Evolutionary conservation across 2,888 invertebrate species (phyloP), one percentile per base, ranked within the genome.

Genomic region (Drosophila picticornis): DNA sequence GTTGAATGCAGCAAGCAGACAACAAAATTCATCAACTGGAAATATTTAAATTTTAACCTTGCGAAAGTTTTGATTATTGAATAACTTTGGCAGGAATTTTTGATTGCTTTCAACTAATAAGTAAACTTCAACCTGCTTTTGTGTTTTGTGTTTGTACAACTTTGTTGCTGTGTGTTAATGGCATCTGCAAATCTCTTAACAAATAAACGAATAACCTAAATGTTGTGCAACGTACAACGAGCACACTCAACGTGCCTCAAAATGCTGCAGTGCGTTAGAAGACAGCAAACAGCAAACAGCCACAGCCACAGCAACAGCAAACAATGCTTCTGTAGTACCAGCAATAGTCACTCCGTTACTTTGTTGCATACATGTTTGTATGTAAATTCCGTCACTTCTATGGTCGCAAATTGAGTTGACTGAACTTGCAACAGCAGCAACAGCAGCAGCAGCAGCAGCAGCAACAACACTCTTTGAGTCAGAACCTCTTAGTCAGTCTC

Each of bases 371-470:
- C 4, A 55, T 2, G 11, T 22, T 22, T 25, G 16, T 16, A 25
- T 46, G 46, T 25, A 1, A 46, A 25, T 25, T 25, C 56, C 73
- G 69, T 59, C 77, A 83, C 74, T 83, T 72, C 52, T 70, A 66
- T 72, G 85, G 69, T 58, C 74, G 60, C 74, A 77, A 73, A 69
- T 57, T 60, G 77, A 77, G 87, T 77, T 84, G 70, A 81, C 36
- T 87, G 87, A 87, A 87, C 85, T 80, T 60, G 60, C 77, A 70
- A 46, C 72, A 63, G 31, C 51, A 32, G 3, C 43, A 50, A n/a
- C n/a, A n/a, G 52, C 34, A 32, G 7, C 46, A 60, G n/a, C 50
- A 67, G 53, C 46, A 36, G 2, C 38, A 59, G 32, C 58, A 36
- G 27, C 25, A 48, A 19, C 36, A 38, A 40, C 43, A 46, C 27